Evolutionary conservation across 2,113 vertebrate genomes (phyloP), one percentile per base, ranked within the genome.

Genomic region (Equus quagga): DNA sequence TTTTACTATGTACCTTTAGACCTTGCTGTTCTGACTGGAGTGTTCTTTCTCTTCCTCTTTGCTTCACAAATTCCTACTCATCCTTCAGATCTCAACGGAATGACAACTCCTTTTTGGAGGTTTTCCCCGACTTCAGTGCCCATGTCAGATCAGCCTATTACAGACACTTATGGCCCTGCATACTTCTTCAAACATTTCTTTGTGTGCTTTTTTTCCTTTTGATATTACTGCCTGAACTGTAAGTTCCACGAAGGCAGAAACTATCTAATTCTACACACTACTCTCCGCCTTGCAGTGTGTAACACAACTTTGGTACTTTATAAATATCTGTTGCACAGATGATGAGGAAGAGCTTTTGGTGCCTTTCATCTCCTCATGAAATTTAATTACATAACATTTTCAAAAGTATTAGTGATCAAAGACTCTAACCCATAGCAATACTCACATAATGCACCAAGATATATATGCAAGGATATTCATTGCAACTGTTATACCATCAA

Each of bases 341-440:
- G 73, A 81, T 26, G 65, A 96, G 3, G 62, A 83, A 69, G 36
- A 82, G 26, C 31, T 89, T 82, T 70, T 84, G 65, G 5, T 81
- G 85, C 33, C 31, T 94, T 95, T 82, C 41, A 89, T 65, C 7
- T 44, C 78, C 8, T 78, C 9, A 41, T 72, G 33, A 96, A 89
- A 67, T 85, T 90, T 92, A 89, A 89, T 82, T 58, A 78, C 17
- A 49, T 33, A 91, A 65, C 17, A 80, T 83, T 95, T 95, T 64
- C 54, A 84, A 82, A 82, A 87, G 19, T 80, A 18, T 88, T 80
- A 84, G 24, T 69, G 31, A 94, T 80, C 69, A 78, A 84, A 44
- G 21, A 80, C 44, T 81, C 23, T 81, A 86, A 92, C 14, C 44
- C 80, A 89, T 6, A 76, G 18, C 24, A 81, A 56, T 60, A 67